These are phyloP conservation scores for Callyntrura sp. DNA, from an alignment of 2,888 invertebrate species.

Conservation along the genomic window DNA sequence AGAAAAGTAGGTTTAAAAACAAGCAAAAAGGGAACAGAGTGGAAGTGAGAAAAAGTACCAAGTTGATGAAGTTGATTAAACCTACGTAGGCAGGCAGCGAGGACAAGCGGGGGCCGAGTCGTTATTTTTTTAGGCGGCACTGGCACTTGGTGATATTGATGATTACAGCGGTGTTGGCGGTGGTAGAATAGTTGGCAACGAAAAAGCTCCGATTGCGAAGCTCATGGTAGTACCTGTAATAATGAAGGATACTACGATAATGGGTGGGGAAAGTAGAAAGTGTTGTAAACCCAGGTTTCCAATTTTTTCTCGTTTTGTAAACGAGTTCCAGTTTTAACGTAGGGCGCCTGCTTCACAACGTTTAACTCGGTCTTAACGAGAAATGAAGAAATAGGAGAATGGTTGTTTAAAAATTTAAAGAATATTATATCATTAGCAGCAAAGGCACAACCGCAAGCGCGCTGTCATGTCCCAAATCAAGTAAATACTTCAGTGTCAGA, in stretches of 20 bases:
- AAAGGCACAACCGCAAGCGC: neutral
- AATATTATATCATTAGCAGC: slow-evolving; percentile 7
- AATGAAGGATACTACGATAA: slow-evolving; percentile 20
- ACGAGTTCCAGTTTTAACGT: neutral
- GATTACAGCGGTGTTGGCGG: neutral
- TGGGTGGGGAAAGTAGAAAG: slow-evolving; percentile 47
- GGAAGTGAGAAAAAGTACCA: slow-evolving; percentile 4
- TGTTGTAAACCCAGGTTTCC: slow-evolving; percentile 16
- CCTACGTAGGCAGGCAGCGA: neutral
- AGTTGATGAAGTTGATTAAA: slow-evolving; percentile 28
- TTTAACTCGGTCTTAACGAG: neutral
- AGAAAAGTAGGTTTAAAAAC: neutral
- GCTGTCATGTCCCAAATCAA: slow-evolving; percentile 31
- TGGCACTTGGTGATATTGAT: neutral
- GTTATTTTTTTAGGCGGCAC: neutral
- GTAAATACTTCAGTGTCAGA: slow-evolving; percentile 55
- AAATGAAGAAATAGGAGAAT: neutral
- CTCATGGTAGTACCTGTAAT: slow-evolving; percentile 7
- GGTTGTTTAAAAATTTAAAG: slow-evolving; percentile 26
- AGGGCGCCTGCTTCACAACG: neutral
- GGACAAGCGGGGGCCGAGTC: neutral
- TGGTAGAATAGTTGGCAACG: neutral
- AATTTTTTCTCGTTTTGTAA: slow-evolving; percentile 2
- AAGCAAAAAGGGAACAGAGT: neutral
- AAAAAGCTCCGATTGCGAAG: neutral